Evolutionary conservation across 2,888 invertebrate species (phyloP).

Genomic region (Cantharis lateralis): DNA sequence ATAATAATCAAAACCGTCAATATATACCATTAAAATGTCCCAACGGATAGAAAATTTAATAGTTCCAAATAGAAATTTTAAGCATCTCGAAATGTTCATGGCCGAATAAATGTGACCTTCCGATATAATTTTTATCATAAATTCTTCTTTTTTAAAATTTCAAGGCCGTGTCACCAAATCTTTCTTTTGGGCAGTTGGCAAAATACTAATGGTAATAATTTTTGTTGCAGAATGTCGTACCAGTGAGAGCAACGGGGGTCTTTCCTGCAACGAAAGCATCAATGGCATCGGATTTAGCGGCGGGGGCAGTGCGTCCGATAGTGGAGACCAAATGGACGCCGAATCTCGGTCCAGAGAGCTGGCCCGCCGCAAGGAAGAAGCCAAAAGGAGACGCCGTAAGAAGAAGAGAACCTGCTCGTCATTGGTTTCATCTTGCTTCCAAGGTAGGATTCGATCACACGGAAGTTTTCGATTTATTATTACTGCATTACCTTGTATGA

Average conservation of each 20-base stretch:
- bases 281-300: conserved; percentile 45
- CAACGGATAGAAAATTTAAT: not conserved
- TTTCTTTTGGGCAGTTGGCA: not conserved
- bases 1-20: not conserved
- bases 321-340: conserved; percentile 61
- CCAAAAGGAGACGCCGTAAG: conserved; percentile 83
- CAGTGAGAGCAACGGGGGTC: conserved; percentile 45
- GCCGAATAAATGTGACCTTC: not conserved
- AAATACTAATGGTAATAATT: not conserved
- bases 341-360: conserved; percentile 68
- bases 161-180: not conserved
- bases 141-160: not conserved
- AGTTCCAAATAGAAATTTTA: not conserved
- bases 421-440: conserved; percentile 87
- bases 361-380: conserved; percentile 83
- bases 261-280: conserved; percentile 60
- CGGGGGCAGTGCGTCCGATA: conserved; percentile 58
- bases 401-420: conserved; percentile 90
- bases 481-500: not conserved
- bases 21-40: too few relatives aligned
- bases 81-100: not conserved
- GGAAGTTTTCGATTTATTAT: not conserved
- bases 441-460: conserved; percentile 63
- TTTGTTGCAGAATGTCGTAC: conserved; percentile 16
- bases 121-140: not conserved